Evolutionary conservation across 1,140 invertebrate species (phyloP).

Genomic region (Drosophila arawakana): DNA sequence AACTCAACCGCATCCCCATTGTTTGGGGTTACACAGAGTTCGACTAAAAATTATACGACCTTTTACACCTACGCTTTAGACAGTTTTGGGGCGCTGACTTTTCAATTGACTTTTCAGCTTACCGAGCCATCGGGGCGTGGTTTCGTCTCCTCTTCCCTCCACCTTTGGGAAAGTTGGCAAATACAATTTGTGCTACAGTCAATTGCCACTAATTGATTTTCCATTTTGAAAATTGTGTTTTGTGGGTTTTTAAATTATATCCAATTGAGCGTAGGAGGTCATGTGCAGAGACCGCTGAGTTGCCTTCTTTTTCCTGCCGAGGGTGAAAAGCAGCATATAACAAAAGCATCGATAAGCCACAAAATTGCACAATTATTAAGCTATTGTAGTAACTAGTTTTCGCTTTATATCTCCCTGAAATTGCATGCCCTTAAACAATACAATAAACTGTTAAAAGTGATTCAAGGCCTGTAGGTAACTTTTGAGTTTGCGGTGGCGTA

Average conservation of each 20-base stretch:
- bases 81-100: conserved; percentile 57
- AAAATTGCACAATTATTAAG: conserved; percentile 19
- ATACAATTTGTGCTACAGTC: conserved; percentile 51
- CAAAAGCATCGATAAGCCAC: conserved; percentile 4
- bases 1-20: background rate
- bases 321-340: background rate
- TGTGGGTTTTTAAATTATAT: conserved; percentile 22
- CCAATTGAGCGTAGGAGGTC: background rate
- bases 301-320: no score
- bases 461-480: conserved; percentile 12
- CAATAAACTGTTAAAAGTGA: background rate
- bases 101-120: conserved; percentile 61
- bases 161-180: conserved; percentile 3
- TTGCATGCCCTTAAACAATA: background rate
- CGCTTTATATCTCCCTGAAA: background rate
- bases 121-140: background rate
- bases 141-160: background rate
- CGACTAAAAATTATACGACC: background rate
- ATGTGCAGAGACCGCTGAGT: background rate
- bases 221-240: conserved; percentile 53
- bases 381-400: conserved; percentile 4
- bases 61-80: conserved; percentile 7
- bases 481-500: conserved; percentile 56
- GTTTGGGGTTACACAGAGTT: background rate
- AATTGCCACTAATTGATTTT: conserved; percentile 78